Evolutionary conservation across 1,140 invertebrate genomes (phyloP), one percentile per base, ranked within the genome.

Genomic region (Hetaerina americana): DNA sequence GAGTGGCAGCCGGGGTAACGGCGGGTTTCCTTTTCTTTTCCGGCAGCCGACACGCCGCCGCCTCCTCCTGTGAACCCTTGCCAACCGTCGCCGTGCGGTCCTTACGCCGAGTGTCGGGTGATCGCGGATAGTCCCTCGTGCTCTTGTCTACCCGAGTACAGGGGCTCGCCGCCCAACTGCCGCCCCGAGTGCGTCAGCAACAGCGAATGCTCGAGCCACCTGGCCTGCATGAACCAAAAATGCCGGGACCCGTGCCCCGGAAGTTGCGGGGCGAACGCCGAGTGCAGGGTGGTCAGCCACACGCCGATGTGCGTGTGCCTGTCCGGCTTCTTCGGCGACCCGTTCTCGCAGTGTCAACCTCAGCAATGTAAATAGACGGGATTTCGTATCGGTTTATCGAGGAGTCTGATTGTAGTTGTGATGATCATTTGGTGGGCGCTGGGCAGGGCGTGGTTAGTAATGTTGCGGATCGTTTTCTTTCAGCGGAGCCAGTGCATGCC

Each of bases 291-390:
- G 66, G 80, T 86, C 27, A 87, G 87, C 74, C 85, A 87, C 66
- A 84, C 85, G 18, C 85, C 89, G 5, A 87, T 85, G 72, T 92
- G 90, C 74, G 79, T 79, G 27, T 92, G 90, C 79, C 78, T 85
- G 49, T 77, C 80, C 18, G 85, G 88, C 68, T 90, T 86, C 75
- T 82, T 84, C n/a, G 90, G 90, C 66, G 88, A 92, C 82, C 89
- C 90, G 22, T 89, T 87, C 72, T 77, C 78, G 28, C 75, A 78
- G 26, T 85, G 83, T 72, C 49, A 69, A 27, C 57, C 31, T 25
- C 70, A 29, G 27, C 31, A 31, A 66, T 12, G 66, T 27, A 26
- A 84, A 79, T 49, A 69, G 82, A 15, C 15, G 31, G 15, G 15
- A 68, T 8, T 40, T 5, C 15, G 6, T 5, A 40, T 40, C 5